Base-by-base conservation (phyloP, 2,797 vertebrate species). In the Eurystomus glaucurus region DNA sequence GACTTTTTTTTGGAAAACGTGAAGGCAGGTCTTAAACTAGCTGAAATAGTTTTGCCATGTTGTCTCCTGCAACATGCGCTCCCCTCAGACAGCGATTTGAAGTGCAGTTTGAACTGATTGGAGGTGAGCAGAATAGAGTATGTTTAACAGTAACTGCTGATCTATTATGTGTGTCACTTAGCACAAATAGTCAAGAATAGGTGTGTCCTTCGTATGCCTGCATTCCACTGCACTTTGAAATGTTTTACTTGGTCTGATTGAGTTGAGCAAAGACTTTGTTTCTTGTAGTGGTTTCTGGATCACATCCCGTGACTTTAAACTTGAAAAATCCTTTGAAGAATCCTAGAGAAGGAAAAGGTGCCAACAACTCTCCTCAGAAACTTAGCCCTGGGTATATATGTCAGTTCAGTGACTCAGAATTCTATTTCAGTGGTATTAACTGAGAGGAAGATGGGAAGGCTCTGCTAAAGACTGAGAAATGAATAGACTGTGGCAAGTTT, bases 51-150 rank as follows among this genome's bases (percentile, higher is more conserved):
- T 19, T 28, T 65, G 8, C 13, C 20, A 20, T 4, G 0, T 46
- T 18, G 3, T 48, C 10, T 80, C 57, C 72, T 37, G 6, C 39
- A 84, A 1, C 22, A 31, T 2, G 7, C 4, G 11, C 2, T 18
- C 3, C 50, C 54, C 45, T 3, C 13, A 37, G 50, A 6, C 62
- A 62, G 20, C 21, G 51, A 1, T 57, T 20, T 26, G 2, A 10
- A 4, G 23, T n/a, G 20, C 25, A 55, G 1, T 57, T 20, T 26
- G 2, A 10, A 4, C 26, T 31, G 43, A 21, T 0, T 11, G 31
- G 28, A 80, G 31, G 14, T 16, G 31, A 82, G 14, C 52, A 51
- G 26, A 41, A 26, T 4, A 5, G 2, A 2, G 0, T 5, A 0
- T 6, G 8, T 31, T 75, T 19, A 51, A 55, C 9, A 45, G 19